Conservation (phyloP, 92 coral and sea anemone species). For the Phenganax stokvisi region DNA sequence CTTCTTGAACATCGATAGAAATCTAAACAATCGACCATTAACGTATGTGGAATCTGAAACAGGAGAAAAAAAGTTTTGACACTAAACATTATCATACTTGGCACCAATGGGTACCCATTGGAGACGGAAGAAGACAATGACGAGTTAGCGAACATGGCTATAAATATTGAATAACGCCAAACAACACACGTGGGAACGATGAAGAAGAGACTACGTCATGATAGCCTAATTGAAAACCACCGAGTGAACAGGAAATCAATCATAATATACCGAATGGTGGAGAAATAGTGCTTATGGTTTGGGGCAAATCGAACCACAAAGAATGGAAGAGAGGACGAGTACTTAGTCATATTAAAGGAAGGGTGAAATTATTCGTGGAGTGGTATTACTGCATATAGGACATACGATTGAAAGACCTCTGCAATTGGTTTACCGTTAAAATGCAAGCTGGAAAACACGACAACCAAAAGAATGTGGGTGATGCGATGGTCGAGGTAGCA, state of each 20-base stretch:
- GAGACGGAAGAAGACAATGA: constrained; percentile 55
- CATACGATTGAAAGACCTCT: constrained; percentile 48
- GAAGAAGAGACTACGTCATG: constrained; percentile 32
- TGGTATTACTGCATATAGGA: constrained; percentile 37
- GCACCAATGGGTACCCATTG: constrained; percentile 48
- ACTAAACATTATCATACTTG: constrained; percentile 59
- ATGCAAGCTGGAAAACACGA: neutral
- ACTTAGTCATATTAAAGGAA: constrained; percentile 38
- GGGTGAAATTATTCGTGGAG: constrained; percentile 43
- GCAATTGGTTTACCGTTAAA: constrained; percentile 37
- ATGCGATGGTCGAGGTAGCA: neutral
- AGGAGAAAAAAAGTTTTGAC: constrained; percentile 47
- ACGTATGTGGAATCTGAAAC: constrained; percentile 52
- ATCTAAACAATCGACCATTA: constrained; percentile 52
- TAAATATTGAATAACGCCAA: neutral
- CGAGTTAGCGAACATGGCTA: constrained; percentile 38
- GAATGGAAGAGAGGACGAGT: constrained; percentile 43
- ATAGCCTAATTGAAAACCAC: constrained; percentile 48
- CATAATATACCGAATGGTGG: constrained; percentile 19
- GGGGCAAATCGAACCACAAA: neutral
- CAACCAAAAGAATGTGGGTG: too few species aligned
- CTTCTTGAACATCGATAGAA: constrained; percentile 42
- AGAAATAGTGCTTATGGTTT: constrained; percentile 29
- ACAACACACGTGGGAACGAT: constrained; percentile 16
- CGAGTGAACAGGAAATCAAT: constrained; percentile 33